A percentile compares a stretch with the other conserved stretches of the same genome.
phyloP scores from a whole-genome alignment of 2,888 invertebrate species.

The Gibbula magus region DNA sequence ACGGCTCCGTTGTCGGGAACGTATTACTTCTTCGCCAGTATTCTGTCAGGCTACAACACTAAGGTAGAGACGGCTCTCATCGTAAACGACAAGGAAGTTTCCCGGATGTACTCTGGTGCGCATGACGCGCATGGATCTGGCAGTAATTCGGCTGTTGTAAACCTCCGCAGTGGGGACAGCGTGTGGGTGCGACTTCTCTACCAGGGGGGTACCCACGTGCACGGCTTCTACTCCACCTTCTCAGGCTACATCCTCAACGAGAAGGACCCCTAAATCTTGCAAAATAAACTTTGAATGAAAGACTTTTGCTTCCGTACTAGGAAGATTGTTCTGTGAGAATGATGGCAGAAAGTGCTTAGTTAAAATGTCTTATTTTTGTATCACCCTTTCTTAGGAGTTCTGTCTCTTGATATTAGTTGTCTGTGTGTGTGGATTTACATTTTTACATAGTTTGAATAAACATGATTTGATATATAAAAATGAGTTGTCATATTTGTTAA shows the following conservation, averaged over 20 bases:
- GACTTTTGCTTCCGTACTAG: background rate
- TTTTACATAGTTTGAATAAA: background rate
- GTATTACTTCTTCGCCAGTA: constrained; percentile 44
- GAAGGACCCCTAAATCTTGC: constrained; percentile 25
- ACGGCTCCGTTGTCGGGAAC: constrained; percentile 42
- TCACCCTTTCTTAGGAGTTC: background rate
- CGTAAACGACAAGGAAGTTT: constrained; percentile 49
- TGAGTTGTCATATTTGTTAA: background rate
- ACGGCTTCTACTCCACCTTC: constrained; percentile 51
- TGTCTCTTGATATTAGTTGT: background rate
- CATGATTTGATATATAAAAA: background rate
- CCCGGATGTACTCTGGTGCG: constrained; percentile 50
- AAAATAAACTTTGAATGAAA: background rate
- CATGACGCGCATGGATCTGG: constrained; percentile 54
- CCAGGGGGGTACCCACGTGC: constrained; percentile 49
- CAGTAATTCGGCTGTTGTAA: constrained; percentile 44
- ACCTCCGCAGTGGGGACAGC: constrained; percentile 44
- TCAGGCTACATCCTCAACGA: constrained; percentile 41
- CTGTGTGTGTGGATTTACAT: background rate
- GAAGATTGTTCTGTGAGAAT: background rate
- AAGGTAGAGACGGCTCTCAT: constrained; percentile 50
- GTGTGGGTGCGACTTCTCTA: constrained; percentile 47
- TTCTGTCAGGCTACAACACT: constrained; percentile 50
- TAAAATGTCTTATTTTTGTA: background rate
- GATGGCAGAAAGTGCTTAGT: too few relatives aligned